Evolutionary conservation across 2,888 invertebrate genomes (phyloP), one percentile per base, ranked within the genome.

Genomic region (Amphipyra berbera): DNA sequence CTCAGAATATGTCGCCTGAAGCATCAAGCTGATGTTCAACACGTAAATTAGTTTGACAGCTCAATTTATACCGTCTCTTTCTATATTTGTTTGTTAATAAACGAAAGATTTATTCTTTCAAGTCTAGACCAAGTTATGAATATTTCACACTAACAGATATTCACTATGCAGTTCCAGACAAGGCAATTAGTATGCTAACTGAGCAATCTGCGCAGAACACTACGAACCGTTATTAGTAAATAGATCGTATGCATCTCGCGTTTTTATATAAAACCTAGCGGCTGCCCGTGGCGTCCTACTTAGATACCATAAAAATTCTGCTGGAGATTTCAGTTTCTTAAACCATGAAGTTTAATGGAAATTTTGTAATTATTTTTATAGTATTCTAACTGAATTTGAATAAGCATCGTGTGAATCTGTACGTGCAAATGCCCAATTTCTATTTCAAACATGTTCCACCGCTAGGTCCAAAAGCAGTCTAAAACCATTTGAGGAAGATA

Each of bases 171-270:
- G 54, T 63, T 15, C 45, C 21, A 57, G 52, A 54, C 48, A 48
- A 64, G 49, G 53, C 58, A 54, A 65, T 78, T 74, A 74, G 69
- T 76, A 78, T 78, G 76, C 78, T 70, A 78, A 78, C 74, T 53
- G 62, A 66, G 60, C 61, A 67, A 71, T 72, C 65, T 64, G 61
- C 55, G 44, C 56, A 54, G 64, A 76, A n/a, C 67, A 74, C 56
- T 53, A 15, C 46, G 54, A 30, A 66, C 79, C 65, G 76, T 78
- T 78, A 76, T 74, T 70, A 76, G 59, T 68, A 78, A 68, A 74
- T 69, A 76, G 68, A 75, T 54, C 64, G 67, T 76, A 76, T 73
- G 73, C 70, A 65, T 66, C 66, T 57, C 65, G 59, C 70, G 70
- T 78, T 75, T 64, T 52, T 48, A 61, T 61, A 65, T 68, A 50